Conservation (phyloP, 2,888 invertebrate species). For the Abrostola triplasia region DNA sequence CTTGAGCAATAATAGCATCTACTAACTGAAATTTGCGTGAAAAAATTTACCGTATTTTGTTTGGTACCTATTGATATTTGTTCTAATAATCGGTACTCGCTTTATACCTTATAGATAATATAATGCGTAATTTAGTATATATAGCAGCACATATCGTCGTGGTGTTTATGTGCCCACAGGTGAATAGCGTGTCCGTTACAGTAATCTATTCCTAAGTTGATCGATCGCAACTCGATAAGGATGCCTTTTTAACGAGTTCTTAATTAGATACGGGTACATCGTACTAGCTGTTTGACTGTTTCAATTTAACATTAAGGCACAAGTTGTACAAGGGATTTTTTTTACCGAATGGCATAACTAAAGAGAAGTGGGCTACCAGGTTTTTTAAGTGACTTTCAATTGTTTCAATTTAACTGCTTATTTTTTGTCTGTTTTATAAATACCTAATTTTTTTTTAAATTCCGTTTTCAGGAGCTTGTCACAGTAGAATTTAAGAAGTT, state of each 20-base stretch:
- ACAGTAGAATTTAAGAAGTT: too few relatives aligned
- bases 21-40: conserved; percentile 24
- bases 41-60: conserved; percentile 22
- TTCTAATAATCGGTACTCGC: conserved; percentile 31
- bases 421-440: too few relatives aligned
- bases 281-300: too few relatives aligned
- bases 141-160: conserved; percentile 1
- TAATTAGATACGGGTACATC: not conserved
- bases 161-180: conserved; percentile 4
- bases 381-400: too few relatives aligned
- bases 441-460: too few relatives aligned
- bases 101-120: not conserved
- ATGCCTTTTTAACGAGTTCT: conserved; percentile 3
- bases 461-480: too few relatives aligned
- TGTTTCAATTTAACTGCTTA: too few relatives aligned
- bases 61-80: conserved; percentile 17
- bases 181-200: conserved; percentile 7
- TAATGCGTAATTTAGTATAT: not conserved
- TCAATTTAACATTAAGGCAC: too few relatives aligned
- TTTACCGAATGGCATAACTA: too few relatives aligned
- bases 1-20: conserved; percentile 5
- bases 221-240: conserved; percentile 3
- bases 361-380: too few relatives aligned
- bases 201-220: conserved; percentile 4
- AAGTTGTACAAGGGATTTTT: too few relatives aligned